Evolutionary conservation across 2,797 vertebrate species (phyloP), one percentile per base, ranked within the genome.

Genomic region (Atherinosoma microstoma): DNA sequence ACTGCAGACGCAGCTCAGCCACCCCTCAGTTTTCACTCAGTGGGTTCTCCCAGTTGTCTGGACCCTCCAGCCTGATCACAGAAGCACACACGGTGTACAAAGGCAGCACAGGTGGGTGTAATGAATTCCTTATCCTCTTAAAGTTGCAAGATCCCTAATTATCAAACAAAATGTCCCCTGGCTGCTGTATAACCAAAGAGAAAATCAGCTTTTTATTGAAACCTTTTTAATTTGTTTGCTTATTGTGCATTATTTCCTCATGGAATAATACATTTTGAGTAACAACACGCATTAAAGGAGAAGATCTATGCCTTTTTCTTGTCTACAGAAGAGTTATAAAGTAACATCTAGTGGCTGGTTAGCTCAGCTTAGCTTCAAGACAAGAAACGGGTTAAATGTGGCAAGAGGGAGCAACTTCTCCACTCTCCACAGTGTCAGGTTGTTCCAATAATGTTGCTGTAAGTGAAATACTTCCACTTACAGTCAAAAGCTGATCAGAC

Each of bases 1-100:
- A 99, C 75, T 97, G 97, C 88, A 95, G 96, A 76, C 96, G 95
- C 89, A 97, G 94, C 91, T 95, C 97, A 3, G 90, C 93, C 72
- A 92, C 95, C 66, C 95, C 96, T 58, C 96, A 96, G 35, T 97
- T 96, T 87, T 95, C 96, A 54, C 95, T 97, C 89, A 94, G 95
- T 32, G 93, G 89, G 83, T 87, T 94, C 70, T 96, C 90, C 75
- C 94, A 93, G 84, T 95, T 96, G 87, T 94, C 90, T 27, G 90
- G 84, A 47, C 70, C 82, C 76, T 90, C 95, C 89, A 70, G 94
- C 94, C 84, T 94, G 94, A 87, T 86, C 92, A 84, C 94, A 42
- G 90, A 96, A 85, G 88, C 91, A 79, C 95, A 95, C 72, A 81
- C 90, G 75, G 84, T 68, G 0, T 94, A 94, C 90, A 96, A 95